These are phyloP conservation scores for Poecilobothrus nobilitatus DNA, from an alignment of 2,888 invertebrate genomes.

Conservation along the genomic window DNA sequence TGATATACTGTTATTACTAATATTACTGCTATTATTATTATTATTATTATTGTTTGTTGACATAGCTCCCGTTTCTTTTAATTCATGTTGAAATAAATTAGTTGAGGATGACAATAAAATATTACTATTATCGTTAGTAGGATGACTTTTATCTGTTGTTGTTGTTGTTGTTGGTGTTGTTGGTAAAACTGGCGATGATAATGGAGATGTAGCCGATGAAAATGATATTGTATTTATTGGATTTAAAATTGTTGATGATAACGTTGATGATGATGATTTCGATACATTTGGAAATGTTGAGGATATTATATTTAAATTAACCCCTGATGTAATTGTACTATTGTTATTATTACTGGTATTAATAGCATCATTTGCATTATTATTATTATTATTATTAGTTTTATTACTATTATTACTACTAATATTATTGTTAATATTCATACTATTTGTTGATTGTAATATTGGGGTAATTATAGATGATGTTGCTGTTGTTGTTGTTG, in stretches of 20 bases:
- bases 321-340: no score
- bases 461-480: slow-evolving; percentile 17
- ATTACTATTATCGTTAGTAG: neutral
- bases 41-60: neutral
- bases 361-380: no score
- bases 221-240: slow-evolving; percentile 15
- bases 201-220: slow-evolving; percentile 18
- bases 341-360: no score
- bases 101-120: slow-evolving; percentile 22
- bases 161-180: neutral
- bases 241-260: slow-evolving; percentile 19
- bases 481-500: slow-evolving; percentile 10
- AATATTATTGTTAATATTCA: no score
- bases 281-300: slow-evolving; percentile 4
- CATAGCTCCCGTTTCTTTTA: slow-evolving; percentile 21
- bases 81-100: neutral
- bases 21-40: neutral
- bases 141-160: neutral
- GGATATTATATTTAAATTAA: no score
- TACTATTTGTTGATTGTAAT: slow-evolving; percentile 19
- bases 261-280: slow-evolving; percentile 21
- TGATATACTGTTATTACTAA: slow-evolving; percentile 26
- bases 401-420: no score
- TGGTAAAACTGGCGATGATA: neutral
- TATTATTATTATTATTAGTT: no score